A percentile compares a stretch with the other conserved stretches of the same genome.
Evolutionary conservation across 2,888 invertebrate species (phyloP).

Genomic region (Geophilus truncorum): DNA sequence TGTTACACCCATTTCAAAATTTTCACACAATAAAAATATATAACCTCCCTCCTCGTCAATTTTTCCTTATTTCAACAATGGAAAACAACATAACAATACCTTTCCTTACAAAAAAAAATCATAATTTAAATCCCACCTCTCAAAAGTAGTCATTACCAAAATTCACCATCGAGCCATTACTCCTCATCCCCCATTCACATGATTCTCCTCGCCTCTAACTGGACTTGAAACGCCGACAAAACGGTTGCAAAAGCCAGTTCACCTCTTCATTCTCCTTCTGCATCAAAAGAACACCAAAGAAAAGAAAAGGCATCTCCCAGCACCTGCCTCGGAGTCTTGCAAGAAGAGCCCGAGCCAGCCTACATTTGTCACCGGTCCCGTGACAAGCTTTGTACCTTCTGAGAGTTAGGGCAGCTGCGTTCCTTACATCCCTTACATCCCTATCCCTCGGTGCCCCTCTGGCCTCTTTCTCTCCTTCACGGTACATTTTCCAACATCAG

Average conservation of each 20-base stretch:
- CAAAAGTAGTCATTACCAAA: no score
- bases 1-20: no score
- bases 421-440: background rate
- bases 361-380: background rate
- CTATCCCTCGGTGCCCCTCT: background rate
- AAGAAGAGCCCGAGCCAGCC: background rate
- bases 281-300: background rate
- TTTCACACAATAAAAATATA: no score
- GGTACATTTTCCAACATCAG: background rate
- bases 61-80: no score
- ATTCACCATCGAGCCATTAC: no score
- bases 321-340: background rate
- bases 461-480: background rate
- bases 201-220: background rate
- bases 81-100: no score
- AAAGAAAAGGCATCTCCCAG: background rate
- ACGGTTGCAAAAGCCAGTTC: conserved; percentile 15
- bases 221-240: background rate
- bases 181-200: background rate
- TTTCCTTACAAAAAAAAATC: no score
- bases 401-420: background rate
- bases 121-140: no score
- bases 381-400: background rate
- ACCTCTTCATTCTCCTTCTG: background rate
- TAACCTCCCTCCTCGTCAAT: no score